Percentiles rank a stretch among this genome's conserved stretches.
Conservation (phyloP, 1,140 invertebrate species). For the Lordiphosa mommai region DNA sequence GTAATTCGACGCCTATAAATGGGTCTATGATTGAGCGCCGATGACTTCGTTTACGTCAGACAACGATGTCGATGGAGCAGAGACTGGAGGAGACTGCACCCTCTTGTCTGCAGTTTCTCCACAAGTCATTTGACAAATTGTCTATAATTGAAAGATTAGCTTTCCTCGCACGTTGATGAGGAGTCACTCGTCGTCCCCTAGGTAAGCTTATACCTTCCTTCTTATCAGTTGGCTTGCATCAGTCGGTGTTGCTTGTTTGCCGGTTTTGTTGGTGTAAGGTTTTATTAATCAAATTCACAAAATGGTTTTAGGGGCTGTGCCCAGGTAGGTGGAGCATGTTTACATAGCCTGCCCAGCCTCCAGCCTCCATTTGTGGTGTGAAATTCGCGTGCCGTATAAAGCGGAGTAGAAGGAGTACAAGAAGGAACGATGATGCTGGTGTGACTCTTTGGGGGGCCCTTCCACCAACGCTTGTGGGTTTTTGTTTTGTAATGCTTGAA, state of each 20-base stretch:
- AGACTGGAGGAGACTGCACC: conserved; percentile 22
- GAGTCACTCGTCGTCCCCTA: conserved; percentile 7
- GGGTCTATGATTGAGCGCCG: conserved; percentile 78
- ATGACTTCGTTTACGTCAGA: conserved; percentile 74
- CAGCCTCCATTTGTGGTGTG: conserved; percentile 65
- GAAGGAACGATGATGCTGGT: background rate
- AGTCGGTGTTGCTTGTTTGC: conserved; percentile 34
- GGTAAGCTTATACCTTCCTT: conserved; percentile 29
- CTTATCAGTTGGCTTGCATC: conserved; percentile 67
- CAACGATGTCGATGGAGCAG: conserved; percentile 48
- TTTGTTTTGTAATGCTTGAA: conserved; percentile 70
- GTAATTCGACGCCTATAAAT: conserved; percentile 80
- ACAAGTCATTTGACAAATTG: conserved; percentile 79
- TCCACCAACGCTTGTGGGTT: conserved; percentile 18
- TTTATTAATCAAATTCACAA: conserved; percentile 79
- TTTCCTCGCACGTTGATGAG: conserved; percentile 73
- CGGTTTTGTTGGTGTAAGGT: conserved; percentile 48
- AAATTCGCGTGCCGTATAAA: conserved; percentile 64
- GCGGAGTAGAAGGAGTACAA: conserved; percentile 11
- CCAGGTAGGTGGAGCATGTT: conserved; percentile 70
- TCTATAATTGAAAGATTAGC: conserved; percentile 80
- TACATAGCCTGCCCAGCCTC: conserved; percentile 58
- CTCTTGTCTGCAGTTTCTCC: conserved; percentile 40
- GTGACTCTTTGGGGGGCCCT: conserved; percentile 6
- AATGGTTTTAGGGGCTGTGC: conserved; percentile 73